Conservation (phyloP, 2,888 invertebrate species). For the Geotrupes spiniger region DNA sequence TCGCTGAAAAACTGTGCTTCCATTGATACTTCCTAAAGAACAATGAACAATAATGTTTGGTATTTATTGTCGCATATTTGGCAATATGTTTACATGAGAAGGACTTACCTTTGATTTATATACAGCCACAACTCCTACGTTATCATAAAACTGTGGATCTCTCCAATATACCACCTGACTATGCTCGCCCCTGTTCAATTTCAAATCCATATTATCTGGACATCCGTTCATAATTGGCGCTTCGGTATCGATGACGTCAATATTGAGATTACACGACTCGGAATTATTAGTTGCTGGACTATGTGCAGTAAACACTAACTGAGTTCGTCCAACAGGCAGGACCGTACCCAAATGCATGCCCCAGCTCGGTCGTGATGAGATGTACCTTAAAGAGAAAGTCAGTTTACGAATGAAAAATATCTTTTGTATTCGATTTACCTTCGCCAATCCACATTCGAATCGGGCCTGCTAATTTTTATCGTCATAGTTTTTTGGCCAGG, state of each 20-base stretch:
- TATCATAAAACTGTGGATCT: constrained; percentile 62
- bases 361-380: constrained; percentile 62
- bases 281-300: constrained; percentile 56
- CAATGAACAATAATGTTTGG: no score
- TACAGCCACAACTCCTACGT: constrained; percentile 55
- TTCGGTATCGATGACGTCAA: constrained; percentile 59
- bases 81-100: no score
- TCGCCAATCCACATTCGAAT: constrained; percentile 66
- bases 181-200: constrained; percentile 54
- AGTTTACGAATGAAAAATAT: no score
- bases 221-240: constrained; percentile 58
- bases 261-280: constrained; percentile 58
- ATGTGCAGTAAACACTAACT: constrained; percentile 59
- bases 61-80: no score
- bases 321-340: constrained; percentile 58
- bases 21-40: no score
- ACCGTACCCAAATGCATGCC: constrained; percentile 59
- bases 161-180: constrained; percentile 61
- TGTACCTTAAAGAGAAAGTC: constrained; percentile 49
- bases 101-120: constrained; percentile 61
- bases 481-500: constrained; percentile 50
- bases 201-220: constrained; percentile 61
- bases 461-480: constrained; percentile 56
- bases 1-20: no score
- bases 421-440: constrained; percentile 45